Evolutionary conservation across 2,888 invertebrate species (phyloP), one percentile per base, ranked within the genome.

Genomic region (Euplagia quadripunctaria): DNA sequence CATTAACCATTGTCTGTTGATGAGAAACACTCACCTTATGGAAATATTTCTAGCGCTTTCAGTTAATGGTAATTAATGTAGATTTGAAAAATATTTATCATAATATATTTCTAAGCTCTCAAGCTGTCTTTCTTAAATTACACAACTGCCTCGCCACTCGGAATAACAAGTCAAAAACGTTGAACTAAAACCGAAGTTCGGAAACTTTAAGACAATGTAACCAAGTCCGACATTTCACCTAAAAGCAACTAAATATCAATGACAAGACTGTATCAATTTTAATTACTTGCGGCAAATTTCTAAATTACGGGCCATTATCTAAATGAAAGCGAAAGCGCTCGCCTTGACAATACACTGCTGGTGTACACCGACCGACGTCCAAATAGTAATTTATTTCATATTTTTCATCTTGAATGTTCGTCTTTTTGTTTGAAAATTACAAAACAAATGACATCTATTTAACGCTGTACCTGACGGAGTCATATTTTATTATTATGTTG

Each of bases 221-320:
- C 66, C 49, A 63, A 79, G 72, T 72, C 68, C 16, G 71, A 78
- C 72, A 76, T 72, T 82, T 79, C 77, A 78, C 75, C 76, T 79
- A 79, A 79, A 80, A 85, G 75, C 81, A 80, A 85, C 86, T 86
- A 85, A 87, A 89, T 87, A 89, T 89, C 87, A 87, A 87, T 88
- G 85, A 82, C 82, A 73, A 77, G 82, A 86, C 83, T 83, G 87
- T 87, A 92, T 92, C 88, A 92, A 92, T 93, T 91, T 90, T 90
- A 90, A 93, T 93, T 92, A 92, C 88, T 88, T 82, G 87, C 76
- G 86, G 87, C 81, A 91, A 89, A 87, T 91, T 91, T 84, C 80
- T 81, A 85, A 87, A 89, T 89, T 87, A 87, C 86, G 81, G 81
- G 79, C 91, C 89, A 93, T 93, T 93, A 93, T 88, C 90, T 87